Evolutionary conservation across 1,140 invertebrate species (phyloP).

Genomic region (Bombus balteatus): DNA sequence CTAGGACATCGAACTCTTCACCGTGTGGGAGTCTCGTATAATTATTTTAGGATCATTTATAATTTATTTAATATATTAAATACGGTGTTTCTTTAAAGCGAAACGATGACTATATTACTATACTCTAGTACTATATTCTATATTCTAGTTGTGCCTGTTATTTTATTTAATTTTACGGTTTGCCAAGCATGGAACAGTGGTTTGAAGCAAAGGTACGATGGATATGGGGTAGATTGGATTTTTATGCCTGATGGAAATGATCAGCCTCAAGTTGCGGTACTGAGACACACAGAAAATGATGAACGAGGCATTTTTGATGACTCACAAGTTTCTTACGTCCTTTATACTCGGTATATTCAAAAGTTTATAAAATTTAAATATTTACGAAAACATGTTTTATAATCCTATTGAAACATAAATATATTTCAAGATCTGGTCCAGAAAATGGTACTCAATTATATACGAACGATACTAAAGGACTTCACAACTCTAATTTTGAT

Average conservation of each 20-base stretch:
- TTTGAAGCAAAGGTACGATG: slow-evolving; percentile 76
- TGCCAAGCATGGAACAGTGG: slow-evolving; percentile 64
- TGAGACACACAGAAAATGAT: slow-evolving; percentile 72
- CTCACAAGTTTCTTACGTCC: slow-evolving; percentile 72
- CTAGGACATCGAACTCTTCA: background rate
- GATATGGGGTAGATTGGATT: slow-evolving; percentile 86
- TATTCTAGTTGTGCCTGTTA: background rate
- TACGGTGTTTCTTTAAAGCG: background rate
- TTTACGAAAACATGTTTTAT: background rate
- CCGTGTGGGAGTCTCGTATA: background rate
- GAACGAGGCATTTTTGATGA: slow-evolving; percentile 69
- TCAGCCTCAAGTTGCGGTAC: slow-evolving; percentile 83
- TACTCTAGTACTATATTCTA: too few species aligned
- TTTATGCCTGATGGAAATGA: slow-evolving; percentile 86
- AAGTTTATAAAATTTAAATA: background rate
- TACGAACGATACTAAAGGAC: slow-evolving; percentile 70
- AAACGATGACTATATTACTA: background rate
- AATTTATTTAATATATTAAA: background rate
- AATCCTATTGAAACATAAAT: slow-evolving; percentile 14
- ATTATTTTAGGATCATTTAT: background rate
- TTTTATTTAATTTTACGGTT: background rate
- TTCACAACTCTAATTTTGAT: slow-evolving; percentile 83
- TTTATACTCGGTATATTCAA: slow-evolving; percentile 77
- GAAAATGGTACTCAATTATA: slow-evolving; percentile 73
- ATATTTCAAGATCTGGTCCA: slow-evolving; percentile 73